Evolutionary conservation across 2,113 vertebrate genomes (phyloP).

Genomic region (Typhlomys cinereus): DNA sequence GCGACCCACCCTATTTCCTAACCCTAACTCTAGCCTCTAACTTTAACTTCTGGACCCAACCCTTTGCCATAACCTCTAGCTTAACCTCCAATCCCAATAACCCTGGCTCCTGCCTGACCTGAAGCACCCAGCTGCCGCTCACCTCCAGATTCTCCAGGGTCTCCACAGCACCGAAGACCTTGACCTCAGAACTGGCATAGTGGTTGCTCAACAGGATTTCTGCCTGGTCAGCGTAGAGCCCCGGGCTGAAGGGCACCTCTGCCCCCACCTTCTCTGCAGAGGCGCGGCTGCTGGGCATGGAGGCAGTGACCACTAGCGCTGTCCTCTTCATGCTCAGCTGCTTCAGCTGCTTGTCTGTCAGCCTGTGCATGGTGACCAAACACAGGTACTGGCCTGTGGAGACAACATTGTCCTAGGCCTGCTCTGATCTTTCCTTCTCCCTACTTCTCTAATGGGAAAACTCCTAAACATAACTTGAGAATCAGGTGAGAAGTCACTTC

Average conservation of each 20-base stretch:
- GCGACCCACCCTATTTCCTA: too few species aligned
- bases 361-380: constrained; percentile 86
- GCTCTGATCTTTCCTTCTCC: neutral
- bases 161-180: constrained; percentile 88
- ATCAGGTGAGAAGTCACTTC: neutral
- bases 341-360: constrained; percentile 89
- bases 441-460: neutral
- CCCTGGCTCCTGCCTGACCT: neutral
- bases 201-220: constrained; percentile 92
- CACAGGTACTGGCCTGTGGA: constrained; percentile 93
- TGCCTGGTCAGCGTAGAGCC: constrained; percentile 90
- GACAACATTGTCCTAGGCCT: neutral
- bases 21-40: neutral
- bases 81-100: neutral
- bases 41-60: neutral
- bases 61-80: neutral
- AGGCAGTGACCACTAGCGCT: constrained; percentile 86
- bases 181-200: constrained; percentile 87
- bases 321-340: constrained; percentile 87
- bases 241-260: constrained; percentile 88
- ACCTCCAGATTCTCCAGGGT: constrained; percentile 91
- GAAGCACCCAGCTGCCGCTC: neutral
- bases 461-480: neutral
- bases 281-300: constrained; percentile 78
- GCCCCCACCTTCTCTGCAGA: constrained; percentile 82